Evolutionary conservation across 1,140 invertebrate genomes (phyloP), one percentile per base, ranked within the genome.

Genomic region (Lamellibrachia luymesi): DNA sequence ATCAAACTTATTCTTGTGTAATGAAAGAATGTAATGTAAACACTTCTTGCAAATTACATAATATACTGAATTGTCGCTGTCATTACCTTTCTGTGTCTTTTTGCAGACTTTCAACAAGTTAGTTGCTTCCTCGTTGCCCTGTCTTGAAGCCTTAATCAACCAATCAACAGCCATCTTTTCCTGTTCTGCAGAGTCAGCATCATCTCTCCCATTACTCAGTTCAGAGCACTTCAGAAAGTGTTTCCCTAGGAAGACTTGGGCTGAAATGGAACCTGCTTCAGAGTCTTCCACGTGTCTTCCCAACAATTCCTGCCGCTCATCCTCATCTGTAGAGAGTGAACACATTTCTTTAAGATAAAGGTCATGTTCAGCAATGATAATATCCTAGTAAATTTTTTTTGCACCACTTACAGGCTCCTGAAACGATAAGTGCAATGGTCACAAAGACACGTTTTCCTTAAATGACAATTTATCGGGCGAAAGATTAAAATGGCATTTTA

Each of bases 91-190:
- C 38, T 98, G 98, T 50, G 97, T 97, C 50, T 97, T 97, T 89
- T 98, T 97, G 96, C 98, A 98, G 96, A 98, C 97, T 94, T 97
- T 97, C 50, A 98, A 96, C 94, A 98, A 97, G 93, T 97, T 97
- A 27, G 98, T 98, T 8, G 98, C 98, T 96, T 98, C 98, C 94
- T 97, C 97, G 95, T 98, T 98, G 2, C 98, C 98, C 96, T 98
- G 98, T 94, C 98, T 97, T 0, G 98, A 98, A 2, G 98, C 98
- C 96, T 98, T 98, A 27, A 98, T 97, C 7, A 99, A 95, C 98
- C 98, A 98, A 95, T 98, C 98, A 91, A 99, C 97, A 0, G 98
- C 98, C 93, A 97, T 94, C 91, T 97, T 95, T 6, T 97, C 97
- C 96, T 97, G 97, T 95, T 97, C 97, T 64, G 51, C 27, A 92